Evolutionary conservation across 2,888 invertebrate species (phyloP).

Genomic region (Hecatera dysodea): DNA sequence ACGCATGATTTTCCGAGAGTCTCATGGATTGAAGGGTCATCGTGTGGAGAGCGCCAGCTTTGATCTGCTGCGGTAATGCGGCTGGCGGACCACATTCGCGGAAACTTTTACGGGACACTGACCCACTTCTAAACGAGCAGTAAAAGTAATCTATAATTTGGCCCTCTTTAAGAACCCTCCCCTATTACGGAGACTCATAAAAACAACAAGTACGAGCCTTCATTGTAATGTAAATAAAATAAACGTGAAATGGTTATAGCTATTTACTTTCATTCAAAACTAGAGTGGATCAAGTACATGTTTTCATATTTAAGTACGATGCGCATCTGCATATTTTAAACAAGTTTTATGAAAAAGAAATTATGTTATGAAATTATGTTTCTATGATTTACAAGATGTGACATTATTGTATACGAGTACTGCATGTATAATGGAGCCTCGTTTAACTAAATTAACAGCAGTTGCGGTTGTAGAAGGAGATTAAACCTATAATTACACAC

Average conservation of each 20-base stretch:
- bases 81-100: conserved; percentile 82
- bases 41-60: conserved; percentile 78
- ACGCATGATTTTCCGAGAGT: conserved; percentile 78
- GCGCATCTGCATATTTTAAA: conserved; percentile 31
- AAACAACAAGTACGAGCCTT: conserved; percentile 54
- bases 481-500: conserved; percentile 52
- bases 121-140: conserved; percentile 83
- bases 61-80: conserved; percentile 84
- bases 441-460: conserved; percentile 49
- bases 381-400: conserved; percentile 43
- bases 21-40: conserved; percentile 76
- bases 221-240: conserved; percentile 60
- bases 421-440: conserved; percentile 33
- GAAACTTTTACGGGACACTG: conserved; percentile 89
- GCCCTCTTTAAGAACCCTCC: conserved; percentile 74
- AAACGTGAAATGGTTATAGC: conserved; percentile 40
- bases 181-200: conserved; percentile 61
- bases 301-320: conserved; percentile 23
- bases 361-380: conserved; percentile 43
- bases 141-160: conserved; percentile 79
- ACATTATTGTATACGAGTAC: conserved; percentile 41
- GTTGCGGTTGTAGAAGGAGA: conserved; percentile 37
- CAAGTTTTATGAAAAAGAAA: conserved; percentile 54
- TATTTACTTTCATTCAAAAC: conserved; percentile 45
- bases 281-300: conserved; percentile 20